Evolutionary conservation across 2,888 invertebrate species (phyloP), one percentile per base, ranked within the genome.

Genomic region (Drosophila kanekoi): DNA sequence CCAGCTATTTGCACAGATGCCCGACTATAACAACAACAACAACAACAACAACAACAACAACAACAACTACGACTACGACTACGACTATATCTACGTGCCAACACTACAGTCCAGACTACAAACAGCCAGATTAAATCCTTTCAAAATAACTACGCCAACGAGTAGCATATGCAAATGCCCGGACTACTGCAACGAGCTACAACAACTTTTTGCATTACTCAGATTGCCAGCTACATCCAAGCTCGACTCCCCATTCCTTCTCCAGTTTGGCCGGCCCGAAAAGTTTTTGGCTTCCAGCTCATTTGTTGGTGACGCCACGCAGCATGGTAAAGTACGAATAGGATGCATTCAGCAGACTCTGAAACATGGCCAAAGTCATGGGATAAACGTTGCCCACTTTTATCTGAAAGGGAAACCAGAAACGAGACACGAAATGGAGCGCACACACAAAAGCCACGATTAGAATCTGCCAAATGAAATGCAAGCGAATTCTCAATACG

Each of bases 291-390:
- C 79, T 74, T 77, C 79, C 88, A 74, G 80, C 88, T 89, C 87
- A 89, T 89, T 88, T 84, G 79, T 73, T 81, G 85, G 89, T 79
- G 58, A 91, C 79, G 76, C 90, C 85, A 87, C 78, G 70, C 71
- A 92, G 62, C 71, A 92, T 77, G 41, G 91, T 91, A 65, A 91
- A 92, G 68, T 91, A 92, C 35, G 90, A 88, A 72, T 91, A 92
- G 52, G 91, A 90, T 47, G 87, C 83, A 83, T 92, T 92, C 64
- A 92, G 43, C 47, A 92, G 77, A 41, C 91, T 89, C 76, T 92
- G 91, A 71, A 85, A 89, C 74, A 78, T 89, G 75, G 72, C 79
- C 85, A 86, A 76, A 79, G 79, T 87, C 87, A 86, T 87, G 73
- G 87, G 89, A 72, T 87, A 86, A 79, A 87, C 56, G 75, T 84